Base-by-base conservation (phyloP, 1,140 invertebrate species). In the Atopsyche davidsoni region DNA sequence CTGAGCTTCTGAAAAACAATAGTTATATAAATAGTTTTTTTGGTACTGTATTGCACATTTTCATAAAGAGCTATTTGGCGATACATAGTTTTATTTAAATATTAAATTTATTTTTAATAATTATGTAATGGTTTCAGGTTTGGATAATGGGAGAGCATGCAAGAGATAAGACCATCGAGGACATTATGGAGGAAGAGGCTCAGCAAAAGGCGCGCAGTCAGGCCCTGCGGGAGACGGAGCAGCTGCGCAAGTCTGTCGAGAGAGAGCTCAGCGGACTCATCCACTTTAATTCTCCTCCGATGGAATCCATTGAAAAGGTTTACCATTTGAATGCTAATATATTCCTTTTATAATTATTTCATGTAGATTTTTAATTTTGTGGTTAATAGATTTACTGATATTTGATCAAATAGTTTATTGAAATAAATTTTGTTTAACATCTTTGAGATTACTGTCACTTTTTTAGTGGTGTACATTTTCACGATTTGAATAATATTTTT, bases 91-190 rank as follows among this genome's bases (percentile, higher is more conserved):
- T 36, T 10, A 36, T 44, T 28, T 13, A 7, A 28, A 21, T 23
- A 41, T 21, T n/a, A n/a, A 38, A 9, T 17, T 18, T 10, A 4
- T 11, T 42, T 25, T 25, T 7, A 40, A 40, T 22, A 14, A 39
- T n/a, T n/a, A n/a, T n/a, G n/a, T n/a, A n/a, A n/a, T n/a, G n/a
- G 18, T 62, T 60, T 13, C 58, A 73, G 70, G 70, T 77, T n/a
- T 82, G 80, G 80, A 78, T 83, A 35, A 81, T 83, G 79, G 81
- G 80, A 0, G 80, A 82, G 53, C 78, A 81, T 55, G 63, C 70
- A 39, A 65, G 79, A 54, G 80, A 82, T 60, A 75, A 75, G 59
- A 73, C 69, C 4, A 81, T 82, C 25, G 79, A 81, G 46, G 71
- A 75, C 53, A 81, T 81, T 34, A 58, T 82, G 7, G 74, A 75